A percentile compares a stretch with the other conserved stretches of the same genome.
Evolutionary conservation across 2,888 invertebrate genomes (phyloP).

Genomic region (Anthophora plumipes): DNA sequence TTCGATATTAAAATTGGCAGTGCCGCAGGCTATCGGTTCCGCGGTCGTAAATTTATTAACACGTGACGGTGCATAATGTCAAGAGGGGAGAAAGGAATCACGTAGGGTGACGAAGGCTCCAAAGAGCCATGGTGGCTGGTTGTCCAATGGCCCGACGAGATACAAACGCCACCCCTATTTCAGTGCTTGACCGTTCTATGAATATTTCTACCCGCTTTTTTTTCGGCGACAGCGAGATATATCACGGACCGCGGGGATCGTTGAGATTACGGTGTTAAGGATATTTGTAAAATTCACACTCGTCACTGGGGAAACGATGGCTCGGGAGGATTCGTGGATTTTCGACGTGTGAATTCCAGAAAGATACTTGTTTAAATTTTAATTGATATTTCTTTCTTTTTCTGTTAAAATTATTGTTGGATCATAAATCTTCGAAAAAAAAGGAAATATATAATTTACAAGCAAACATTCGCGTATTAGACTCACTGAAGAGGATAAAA

Average conservation of each 20-base stretch:
- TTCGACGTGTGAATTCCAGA: not conserved
- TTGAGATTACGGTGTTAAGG: not conserved
- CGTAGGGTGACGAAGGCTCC: not conserved
- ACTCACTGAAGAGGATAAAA: no score
- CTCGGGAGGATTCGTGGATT: not conserved
- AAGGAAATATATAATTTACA: no score
- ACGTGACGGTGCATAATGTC: conserved; percentile 71
- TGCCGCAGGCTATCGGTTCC: conserved; percentile 55
- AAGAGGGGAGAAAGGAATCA: conserved; percentile 1
- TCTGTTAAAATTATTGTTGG: no score
- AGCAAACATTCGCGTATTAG: no score
- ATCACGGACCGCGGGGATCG: not conserved
- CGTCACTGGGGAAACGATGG: not conserved
- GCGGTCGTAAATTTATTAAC: conserved; percentile 72
- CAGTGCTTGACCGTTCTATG: conserved; percentile 10
- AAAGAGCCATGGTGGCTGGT: not conserved
- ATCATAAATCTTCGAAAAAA: no score
- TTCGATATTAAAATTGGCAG: conserved; percentile 68
- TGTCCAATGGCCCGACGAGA: not conserved
- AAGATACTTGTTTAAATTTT: conserved; percentile 10
- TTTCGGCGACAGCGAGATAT: conserved; percentile 8
- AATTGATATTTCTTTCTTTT: not conserved
- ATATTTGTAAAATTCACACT: conserved; percentile 34
- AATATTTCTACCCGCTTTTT: conserved; percentile 14
- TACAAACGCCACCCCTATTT: not conserved